These are phyloP conservation scores for Turdus rufiventris DNA, from an alignment of 2,113 vertebrate genomes.

Conservation along the genomic window DNA sequence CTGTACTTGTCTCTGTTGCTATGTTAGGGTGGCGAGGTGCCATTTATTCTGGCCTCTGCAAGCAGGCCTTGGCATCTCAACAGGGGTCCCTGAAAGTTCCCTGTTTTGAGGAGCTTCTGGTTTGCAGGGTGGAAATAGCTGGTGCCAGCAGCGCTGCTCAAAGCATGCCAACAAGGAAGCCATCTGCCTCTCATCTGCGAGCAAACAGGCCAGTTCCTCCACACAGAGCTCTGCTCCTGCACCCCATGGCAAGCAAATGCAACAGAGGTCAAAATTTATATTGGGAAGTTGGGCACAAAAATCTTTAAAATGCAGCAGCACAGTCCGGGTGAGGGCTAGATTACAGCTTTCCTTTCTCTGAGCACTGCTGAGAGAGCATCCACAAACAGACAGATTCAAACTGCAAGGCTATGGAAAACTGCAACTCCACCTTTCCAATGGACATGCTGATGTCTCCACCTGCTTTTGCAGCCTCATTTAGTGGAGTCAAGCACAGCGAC, in stretches of 20 bases:
- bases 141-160: rapidly evolving
- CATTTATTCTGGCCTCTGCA: neutral
- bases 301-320: neutral
- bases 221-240: neutral
- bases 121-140: neutral
- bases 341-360: neutral
- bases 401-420: neutral
- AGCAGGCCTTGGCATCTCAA: neutral
- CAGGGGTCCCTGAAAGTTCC: neutral
- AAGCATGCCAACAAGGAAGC: neutral
- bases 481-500: neutral
- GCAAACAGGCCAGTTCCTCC: neutral
- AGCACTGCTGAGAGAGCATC: neutral
- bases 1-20: conserved; percentile 21
- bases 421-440: rapidly evolving
- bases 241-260: neutral
- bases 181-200: neutral
- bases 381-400: neutral
- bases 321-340: neutral
- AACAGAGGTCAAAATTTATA: neutral
- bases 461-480: neutral
- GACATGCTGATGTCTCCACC: neutral
- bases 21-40: neutral
- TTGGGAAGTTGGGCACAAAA: neutral
- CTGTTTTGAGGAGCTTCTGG: neutral